These are phyloP conservation scores for Ptychadena robeensis DNA, from an alignment of 2,797 vertebrate species.

Conservation along the genomic window DNA sequence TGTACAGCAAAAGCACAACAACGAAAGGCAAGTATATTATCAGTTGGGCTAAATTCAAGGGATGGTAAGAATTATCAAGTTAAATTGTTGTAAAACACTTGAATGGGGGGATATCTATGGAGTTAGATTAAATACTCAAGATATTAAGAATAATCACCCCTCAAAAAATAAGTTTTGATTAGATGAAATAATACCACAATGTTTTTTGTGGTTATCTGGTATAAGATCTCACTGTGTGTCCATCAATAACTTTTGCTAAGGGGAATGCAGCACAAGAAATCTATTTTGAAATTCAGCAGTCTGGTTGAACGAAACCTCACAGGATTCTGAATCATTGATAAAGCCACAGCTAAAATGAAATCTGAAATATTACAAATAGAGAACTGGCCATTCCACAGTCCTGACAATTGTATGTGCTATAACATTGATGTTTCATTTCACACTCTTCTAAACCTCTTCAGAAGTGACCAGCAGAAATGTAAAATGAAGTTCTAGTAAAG, in stretches of 20 bases:
- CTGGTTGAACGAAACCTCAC: constrained; percentile 8
- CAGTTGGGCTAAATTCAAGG: no score
- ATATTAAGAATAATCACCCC: no score
- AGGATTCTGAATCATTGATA: constrained; percentile 39
- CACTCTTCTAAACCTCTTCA: no score
- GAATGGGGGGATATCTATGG: no score
- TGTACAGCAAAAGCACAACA: no score
- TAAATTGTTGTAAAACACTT: no score
- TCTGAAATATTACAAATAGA: neutral
- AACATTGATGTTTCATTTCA: neutral
- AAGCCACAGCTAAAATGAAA: constrained; percentile 4
- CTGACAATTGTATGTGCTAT: neutral
- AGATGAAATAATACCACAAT: neutral
- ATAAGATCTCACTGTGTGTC: neutral
- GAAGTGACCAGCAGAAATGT: no score
- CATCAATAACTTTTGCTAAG: constrained; percentile 40
- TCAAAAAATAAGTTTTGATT: no score
- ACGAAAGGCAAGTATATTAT: no score
- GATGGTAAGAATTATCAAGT: no score
- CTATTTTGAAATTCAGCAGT: constrained; percentile 16
- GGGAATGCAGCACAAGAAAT: constrained; percentile 10
- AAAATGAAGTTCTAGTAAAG: no score
- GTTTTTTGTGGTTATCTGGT: neutral
- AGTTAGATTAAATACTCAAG: no score
- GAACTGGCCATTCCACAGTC: neutral